phyloP scores from a whole-genome alignment of 2,797 vertebrate genomes.

The Picus viridis region DNA sequence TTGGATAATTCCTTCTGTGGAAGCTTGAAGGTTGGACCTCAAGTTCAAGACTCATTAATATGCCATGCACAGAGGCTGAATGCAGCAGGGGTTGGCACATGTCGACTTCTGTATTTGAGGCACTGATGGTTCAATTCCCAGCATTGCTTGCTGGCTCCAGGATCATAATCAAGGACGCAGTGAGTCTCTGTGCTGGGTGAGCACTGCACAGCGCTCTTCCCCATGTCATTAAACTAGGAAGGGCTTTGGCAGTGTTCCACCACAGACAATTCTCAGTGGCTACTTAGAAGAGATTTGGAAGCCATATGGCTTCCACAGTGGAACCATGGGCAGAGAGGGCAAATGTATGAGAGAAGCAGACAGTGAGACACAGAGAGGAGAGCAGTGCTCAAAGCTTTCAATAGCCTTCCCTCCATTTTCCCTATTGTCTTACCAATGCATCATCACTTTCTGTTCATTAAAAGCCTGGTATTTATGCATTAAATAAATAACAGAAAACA shows the following conservation, averaged over 20 bases:
- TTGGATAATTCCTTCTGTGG: constrained; percentile 22
- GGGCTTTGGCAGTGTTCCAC: constrained; percentile 62
- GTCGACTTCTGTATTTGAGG: constrained; percentile 40
- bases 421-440: background rate
- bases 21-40: constrained; percentile 62
- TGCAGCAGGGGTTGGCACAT: constrained; percentile 65
- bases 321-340: constrained; percentile 62
- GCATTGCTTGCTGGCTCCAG: constrained; percentile 58
- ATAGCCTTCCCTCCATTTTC: background rate
- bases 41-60: constrained; percentile 60
- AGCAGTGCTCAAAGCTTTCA: background rate
- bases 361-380: constrained; percentile 3
- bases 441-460: background rate
- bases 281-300: constrained; percentile 61
- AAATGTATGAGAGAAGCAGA: constrained; percentile 46
- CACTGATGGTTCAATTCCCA: constrained; percentile 67
- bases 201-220: constrained; percentile 52
- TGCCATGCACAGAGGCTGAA: constrained; percentile 21
- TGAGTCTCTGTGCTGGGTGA: constrained; percentile 62
- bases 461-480: background rate
- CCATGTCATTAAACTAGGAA: constrained; percentile 52
- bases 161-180: constrained; percentile 64
- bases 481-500: background rate
- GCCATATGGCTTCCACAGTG: constrained; percentile 69
- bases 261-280: constrained; percentile 64